Base-by-base conservation (phyloP, 2,888 invertebrate genomes). In the Hirtodrosophila cameraria region DNA sequence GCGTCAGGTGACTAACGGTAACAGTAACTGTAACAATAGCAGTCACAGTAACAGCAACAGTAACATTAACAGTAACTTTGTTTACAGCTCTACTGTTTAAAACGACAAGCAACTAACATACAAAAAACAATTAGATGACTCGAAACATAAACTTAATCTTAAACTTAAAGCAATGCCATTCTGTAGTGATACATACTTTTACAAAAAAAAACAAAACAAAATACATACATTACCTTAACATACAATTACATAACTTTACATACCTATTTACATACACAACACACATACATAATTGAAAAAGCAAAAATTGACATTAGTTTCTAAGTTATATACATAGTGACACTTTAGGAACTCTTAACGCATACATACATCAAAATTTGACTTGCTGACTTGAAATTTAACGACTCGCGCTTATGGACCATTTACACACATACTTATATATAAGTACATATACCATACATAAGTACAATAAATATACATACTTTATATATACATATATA, bases 91-190 rank as follows among this genome's bases (percentile, higher is more conserved):
- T 15, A 46, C 20, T 28, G 48, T 46, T n/a, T 65, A 71, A 65
- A 64, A 69, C 79, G 63, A 74, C 76, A 49, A 80, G 43, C 53
- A 79, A 65, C 62, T 73, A 38, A 52, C 52, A 62, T 58, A 60
- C 59, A 60, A 66, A 50, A 38, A 62, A 42, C 33, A 62, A 62
- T 23, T 48, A 49, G 39, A 50, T 13, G 33, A 65, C 57, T 58
- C 46, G 35, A 25, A 69, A 74, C 63, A 50, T 45, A 31, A 36
- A 69, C 63, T 53, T 41, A 27, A 36, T 59, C 36, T 43, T 43
- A 45, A 70, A 86, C 76, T 86, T 77, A 88, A 90, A 90, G 89
- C 89, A 90, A 89, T 89, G 89, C 89, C 89, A 90, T 90, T 89
- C 79, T 80, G 81, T 89, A 88, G 88, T 88, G 88, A 88, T 88